Conservation (phyloP, 2,113 vertebrate genomes). For the Apistogramma diplotaenia region DNA sequence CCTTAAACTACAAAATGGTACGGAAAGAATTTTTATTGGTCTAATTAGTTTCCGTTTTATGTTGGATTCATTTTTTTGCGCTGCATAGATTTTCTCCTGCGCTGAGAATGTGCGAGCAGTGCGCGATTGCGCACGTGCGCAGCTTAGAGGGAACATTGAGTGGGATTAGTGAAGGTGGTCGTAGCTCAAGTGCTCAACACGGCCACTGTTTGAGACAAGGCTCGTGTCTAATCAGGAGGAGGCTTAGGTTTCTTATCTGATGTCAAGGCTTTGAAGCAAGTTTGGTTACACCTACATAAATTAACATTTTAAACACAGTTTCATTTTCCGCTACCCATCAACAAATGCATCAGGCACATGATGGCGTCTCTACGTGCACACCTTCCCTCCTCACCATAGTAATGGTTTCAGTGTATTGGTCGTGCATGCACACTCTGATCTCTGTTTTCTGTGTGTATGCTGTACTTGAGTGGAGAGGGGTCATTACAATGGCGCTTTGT, state of each 20-base stretch:
- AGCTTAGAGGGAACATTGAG: too few species aligned
- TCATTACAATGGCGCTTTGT: conserved; percentile 72
- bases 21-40: too few species aligned
- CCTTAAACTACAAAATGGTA: too few species aligned
- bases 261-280: not conserved
- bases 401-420: conserved; percentile 28
- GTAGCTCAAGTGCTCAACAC: not conserved
- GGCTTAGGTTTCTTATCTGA: conserved; percentile 29
- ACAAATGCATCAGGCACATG: not conserved
- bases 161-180: conserved; percentile 21
- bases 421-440: conserved; percentile 46
- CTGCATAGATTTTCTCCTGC: too few species aligned
- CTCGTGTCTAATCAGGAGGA: conserved; percentile 35
- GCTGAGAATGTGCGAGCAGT: too few species aligned
- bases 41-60: too few species aligned
- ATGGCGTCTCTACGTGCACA: not conserved
- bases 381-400: not conserved
- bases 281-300: conserved; percentile 12
- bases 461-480: conserved; percentile 46
- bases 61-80: too few species aligned
- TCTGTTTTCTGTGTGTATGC: conserved; percentile 55
- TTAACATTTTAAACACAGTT: not conserved
- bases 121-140: too few species aligned
- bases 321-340: not conserved
- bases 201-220: not conserved